phyloP scores from a whole-genome alignment of 2,888 invertebrate species.

The Lepidocyrtoides sp. region DNA sequence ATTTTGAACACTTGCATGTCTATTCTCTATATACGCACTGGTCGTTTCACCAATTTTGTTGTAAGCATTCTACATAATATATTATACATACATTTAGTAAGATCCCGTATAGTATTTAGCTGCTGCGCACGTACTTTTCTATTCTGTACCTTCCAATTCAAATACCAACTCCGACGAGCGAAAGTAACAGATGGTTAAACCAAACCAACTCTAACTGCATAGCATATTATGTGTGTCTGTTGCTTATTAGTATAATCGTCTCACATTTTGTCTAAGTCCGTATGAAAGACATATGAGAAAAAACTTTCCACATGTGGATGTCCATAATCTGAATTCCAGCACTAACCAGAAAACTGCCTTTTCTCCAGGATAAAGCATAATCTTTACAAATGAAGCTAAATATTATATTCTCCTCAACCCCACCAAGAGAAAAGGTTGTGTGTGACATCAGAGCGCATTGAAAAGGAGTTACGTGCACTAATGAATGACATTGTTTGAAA shows the following conservation, averaged over 20 bases:
- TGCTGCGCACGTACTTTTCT: too few relatives aligned
- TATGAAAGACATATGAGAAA: background rate
- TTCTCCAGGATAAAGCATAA: background rate
- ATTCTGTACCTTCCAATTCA: too few relatives aligned
- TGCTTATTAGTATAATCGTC: background rate
- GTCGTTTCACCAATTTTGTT: slow-evolving; percentile 6
- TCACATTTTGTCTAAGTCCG: background rate
- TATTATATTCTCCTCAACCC: background rate
- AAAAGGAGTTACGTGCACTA: too few relatives aligned
- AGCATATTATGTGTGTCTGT: background rate
- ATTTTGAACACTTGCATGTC: slow-evolving; percentile 21
- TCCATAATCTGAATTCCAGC: background rate
- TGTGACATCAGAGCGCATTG: too few relatives aligned
- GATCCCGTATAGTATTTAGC: too few relatives aligned
- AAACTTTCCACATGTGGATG: background rate
- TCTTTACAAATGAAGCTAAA: background rate
- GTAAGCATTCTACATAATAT: too few relatives aligned
- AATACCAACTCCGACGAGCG: too few relatives aligned
- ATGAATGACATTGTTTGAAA: slow-evolving; percentile 11
- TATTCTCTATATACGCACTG: background rate
- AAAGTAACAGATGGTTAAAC: too few relatives aligned
- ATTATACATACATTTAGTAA: too few relatives aligned
- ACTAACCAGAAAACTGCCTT: background rate
- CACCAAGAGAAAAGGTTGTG: background rate
- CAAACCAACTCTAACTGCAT: too few relatives aligned